Evolutionary conservation across 2,113 vertebrate species (phyloP).

Genomic region (Centrocercus urophasianus): DNA sequence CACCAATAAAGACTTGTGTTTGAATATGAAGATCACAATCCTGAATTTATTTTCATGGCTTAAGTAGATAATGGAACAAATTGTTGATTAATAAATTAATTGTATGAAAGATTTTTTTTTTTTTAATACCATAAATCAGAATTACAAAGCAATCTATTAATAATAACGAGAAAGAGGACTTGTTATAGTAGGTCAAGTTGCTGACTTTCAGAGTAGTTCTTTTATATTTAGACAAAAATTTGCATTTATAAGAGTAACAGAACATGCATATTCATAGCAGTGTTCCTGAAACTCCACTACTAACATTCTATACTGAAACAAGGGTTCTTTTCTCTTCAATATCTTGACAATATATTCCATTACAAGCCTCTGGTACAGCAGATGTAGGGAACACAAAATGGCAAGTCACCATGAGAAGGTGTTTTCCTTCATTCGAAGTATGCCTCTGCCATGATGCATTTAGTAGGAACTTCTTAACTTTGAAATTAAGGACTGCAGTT

Average conservation of each 20-base stretch:
- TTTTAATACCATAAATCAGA: not conserved
- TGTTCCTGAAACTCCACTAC: not conserved
- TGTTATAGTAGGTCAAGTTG: not conserved
- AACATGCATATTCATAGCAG: not conserved
- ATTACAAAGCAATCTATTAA: not conserved
- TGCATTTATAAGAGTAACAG: not conserved
- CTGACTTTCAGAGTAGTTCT: slow-evolving; percentile 3
- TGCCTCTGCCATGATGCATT: not conserved
- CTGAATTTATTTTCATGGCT: not conserved
- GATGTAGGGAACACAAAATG: not conserved
- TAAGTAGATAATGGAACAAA: not conserved
- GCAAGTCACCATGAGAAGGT: not conserved
- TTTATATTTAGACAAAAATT: not conserved
- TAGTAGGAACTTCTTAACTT: not conserved
- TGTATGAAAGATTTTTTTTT: not conserved
- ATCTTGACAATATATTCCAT: not conserved
- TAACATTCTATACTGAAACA: not conserved
- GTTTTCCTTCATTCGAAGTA: not conserved
- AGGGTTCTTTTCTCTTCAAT: not conserved
- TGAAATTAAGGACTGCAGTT: not conserved
- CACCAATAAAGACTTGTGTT: not conserved
- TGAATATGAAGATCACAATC: not conserved
- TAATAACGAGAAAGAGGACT: not conserved
- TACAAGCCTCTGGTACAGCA: not conserved
- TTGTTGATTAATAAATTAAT: not conserved